Conservation (phyloP, 1,140 invertebrate genomes). For the Stegodyphus mimosarum region DNA sequence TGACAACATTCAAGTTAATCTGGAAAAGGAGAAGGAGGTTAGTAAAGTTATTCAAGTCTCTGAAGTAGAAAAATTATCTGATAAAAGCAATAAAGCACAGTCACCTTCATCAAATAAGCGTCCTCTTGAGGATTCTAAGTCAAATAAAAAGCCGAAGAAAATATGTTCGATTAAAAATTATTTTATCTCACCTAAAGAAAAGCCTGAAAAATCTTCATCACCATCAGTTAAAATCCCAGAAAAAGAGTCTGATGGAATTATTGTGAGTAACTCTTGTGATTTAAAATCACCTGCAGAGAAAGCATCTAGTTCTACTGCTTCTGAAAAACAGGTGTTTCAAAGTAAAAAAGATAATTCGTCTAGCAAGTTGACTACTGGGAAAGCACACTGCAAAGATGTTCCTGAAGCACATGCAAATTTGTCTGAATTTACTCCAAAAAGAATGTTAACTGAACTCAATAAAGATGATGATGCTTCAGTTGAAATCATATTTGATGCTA, state of each 20-base stretch:
- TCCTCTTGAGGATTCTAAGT: background rate
- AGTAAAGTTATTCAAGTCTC: background rate
- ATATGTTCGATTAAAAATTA: slow-evolving; percentile 36
- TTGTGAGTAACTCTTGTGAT: background rate
- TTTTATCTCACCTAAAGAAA: slow-evolving; percentile 36
- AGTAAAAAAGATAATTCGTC: background rate
- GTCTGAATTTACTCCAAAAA: background rate
- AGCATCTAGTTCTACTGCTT: background rate
- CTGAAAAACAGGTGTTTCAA: background rate
- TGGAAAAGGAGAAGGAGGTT: background rate
- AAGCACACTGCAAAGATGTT: background rate
- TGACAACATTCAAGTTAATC: background rate
- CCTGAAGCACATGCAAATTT: background rate
- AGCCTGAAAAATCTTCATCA: background rate
- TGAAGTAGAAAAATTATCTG: background rate
- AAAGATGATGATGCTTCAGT: background rate
- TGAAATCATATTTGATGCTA: background rate
- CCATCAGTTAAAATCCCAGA: background rate
- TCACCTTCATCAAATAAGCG: background rate
- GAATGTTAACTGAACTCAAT: background rate
- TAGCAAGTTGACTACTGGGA: background rate
- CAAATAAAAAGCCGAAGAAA: slow-evolving; percentile 11
- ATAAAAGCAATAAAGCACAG: background rate
- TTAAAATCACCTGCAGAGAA: background rate
- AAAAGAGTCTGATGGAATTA: background rate